These are phyloP conservation scores for Brachypteracias leptosomus DNA, from an alignment of 2,113 vertebrate species.

Conservation along the genomic window DNA sequence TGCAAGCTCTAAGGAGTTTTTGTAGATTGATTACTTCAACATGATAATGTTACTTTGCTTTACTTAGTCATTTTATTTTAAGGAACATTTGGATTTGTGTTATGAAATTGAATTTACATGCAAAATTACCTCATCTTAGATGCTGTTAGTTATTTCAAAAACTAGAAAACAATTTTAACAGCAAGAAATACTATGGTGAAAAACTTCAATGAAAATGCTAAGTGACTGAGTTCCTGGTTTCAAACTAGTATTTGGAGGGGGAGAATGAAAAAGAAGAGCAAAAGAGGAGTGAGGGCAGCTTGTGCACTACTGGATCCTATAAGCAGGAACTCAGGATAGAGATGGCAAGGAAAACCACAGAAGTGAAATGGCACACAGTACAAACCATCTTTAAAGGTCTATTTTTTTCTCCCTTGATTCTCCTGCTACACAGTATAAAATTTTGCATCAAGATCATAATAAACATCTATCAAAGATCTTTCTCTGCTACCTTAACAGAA, in stretches of 20 bases:
- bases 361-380: neutral
- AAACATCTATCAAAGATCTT: constrained; percentile 13
- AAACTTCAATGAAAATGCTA: neutral
- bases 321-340: neutral
- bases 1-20: neutral
- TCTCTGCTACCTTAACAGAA: neutral
- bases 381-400: neutral
- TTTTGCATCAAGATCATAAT: constrained; percentile 1
- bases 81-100: neutral
- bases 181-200: neutral
- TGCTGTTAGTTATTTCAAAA: neutral
- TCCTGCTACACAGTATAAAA: neutral
- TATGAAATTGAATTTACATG: neutral
- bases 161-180: neutral
- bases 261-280: neutral
- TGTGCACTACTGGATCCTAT: neutral
- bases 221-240: neutral
- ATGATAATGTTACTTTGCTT: neutral
- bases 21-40: neutral
- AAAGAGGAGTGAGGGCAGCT: neutral
- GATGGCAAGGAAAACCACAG: neutral
- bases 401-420: neutral
- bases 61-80: neutral
- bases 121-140: neutral
- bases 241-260: neutral